Conservation (phyloP, 1,140 invertebrate species). For the Vanessa atalanta region DNA sequence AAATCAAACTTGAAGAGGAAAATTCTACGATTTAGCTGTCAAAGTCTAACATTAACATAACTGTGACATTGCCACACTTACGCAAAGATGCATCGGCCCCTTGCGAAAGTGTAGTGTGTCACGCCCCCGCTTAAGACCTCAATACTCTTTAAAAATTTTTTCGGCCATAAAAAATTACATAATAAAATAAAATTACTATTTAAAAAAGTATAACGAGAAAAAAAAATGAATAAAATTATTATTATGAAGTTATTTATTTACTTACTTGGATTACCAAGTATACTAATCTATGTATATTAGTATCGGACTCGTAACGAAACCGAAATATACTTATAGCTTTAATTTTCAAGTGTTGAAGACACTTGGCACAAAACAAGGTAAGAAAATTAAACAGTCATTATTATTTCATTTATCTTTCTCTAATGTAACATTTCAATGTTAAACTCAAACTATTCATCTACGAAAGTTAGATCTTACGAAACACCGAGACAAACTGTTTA, state of each 20-base stretch:
- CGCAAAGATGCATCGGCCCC: slow-evolving; percentile 64
- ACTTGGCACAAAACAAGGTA: too few species aligned
- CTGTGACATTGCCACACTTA: slow-evolving; percentile 60
- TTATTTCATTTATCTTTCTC: too few species aligned
- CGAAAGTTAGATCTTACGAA: slow-evolving; percentile 26
- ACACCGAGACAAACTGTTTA: slow-evolving; percentile 42
- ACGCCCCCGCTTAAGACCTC: slow-evolving; percentile 43
- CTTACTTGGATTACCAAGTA: too few species aligned
- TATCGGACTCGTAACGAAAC: too few species aligned
- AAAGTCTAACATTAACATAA: slow-evolving; percentile 52
- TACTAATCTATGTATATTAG: too few species aligned
- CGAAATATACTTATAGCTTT: too few species aligned
- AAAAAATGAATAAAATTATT: too few species aligned
- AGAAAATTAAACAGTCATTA: too few species aligned
- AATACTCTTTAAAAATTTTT: background rate
- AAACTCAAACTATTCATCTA: background rate
- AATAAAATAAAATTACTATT: background rate
- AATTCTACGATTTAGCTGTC: slow-evolving; percentile 32
- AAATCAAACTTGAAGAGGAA: slow-evolving; percentile 31
- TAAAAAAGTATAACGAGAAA: background rate
- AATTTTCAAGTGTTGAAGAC: too few species aligned
- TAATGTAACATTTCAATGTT: too few species aligned
- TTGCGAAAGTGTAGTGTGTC: slow-evolving; percentile 51
- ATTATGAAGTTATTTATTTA: too few species aligned
- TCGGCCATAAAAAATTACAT: background rate